Percentiles rank a stretch among this genome's conserved stretches.
These are phyloP conservation scores for Agonum fuliginosum DNA, from an alignment of 2,888 invertebrate genomes.

Conservation along the genomic window DNA sequence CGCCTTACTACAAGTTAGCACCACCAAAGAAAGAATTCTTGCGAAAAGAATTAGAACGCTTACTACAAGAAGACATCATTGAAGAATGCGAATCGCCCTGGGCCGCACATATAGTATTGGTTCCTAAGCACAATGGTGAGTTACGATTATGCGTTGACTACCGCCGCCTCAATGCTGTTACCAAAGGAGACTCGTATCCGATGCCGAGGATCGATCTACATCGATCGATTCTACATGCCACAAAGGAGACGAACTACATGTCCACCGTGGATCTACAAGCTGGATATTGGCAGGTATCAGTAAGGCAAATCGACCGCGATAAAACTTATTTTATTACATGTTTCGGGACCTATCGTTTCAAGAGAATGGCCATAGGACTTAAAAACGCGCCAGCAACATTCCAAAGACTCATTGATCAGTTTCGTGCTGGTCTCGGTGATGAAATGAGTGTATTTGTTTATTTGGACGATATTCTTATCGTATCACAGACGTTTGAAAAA, in stretches of 20 bases:
- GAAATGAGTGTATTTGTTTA: neutral
- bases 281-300: neutral
- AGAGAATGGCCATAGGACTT: neutral
- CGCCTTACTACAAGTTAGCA: neutral
- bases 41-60: too few species aligned
- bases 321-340: neutral
- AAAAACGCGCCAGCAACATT: neutral
- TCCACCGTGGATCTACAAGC: slow-evolving; percentile 10
- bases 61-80: too few species aligned
- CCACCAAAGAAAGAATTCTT: neutral
- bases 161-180: slow-evolving; percentile 60
- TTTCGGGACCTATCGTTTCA: neutral
- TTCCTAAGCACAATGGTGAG: slow-evolving; percentile 66
- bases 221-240: neutral
- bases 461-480: too few species aligned
- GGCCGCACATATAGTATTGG: slow-evolving; percentile 66
- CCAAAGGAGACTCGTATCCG: neutral
- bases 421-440: neutral
- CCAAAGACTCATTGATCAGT: neutral
- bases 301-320: neutral
- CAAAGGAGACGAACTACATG: neutral
- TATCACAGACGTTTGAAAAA: too few species aligned
- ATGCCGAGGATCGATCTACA: too few species aligned
- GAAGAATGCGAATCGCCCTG: slow-evolving; percentile 63
- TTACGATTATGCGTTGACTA: slow-evolving; percentile 67